These are phyloP conservation scores for Drosophila prosaltans DNA, from an alignment of 1,140 invertebrate genomes.

Conservation along the genomic window DNA sequence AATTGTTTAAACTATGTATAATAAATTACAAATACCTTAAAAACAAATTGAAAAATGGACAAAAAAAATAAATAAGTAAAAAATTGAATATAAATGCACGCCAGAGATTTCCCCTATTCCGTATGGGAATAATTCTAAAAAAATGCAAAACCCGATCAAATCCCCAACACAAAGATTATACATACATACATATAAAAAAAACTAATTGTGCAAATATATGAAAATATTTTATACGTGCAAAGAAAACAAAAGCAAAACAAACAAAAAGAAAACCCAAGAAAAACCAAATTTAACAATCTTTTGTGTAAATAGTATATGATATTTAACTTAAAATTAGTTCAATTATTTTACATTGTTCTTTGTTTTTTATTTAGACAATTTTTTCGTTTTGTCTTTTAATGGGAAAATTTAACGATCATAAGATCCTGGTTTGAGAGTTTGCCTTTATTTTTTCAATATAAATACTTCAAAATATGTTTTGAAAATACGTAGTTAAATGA, in stretches of 20 bases:
- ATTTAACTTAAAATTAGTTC: constrained; percentile 51
- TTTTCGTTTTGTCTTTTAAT: constrained; percentile 23
- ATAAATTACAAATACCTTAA: constrained; percentile 17
- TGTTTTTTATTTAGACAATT: not conserved
- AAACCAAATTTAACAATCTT: constrained; percentile 41
- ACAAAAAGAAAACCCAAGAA: constrained; percentile 37
- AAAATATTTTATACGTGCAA: constrained; percentile 75
- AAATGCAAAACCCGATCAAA: constrained; percentile 45
- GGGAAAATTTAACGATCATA: constrained; percentile 21
- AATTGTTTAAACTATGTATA: constrained; percentile 11
- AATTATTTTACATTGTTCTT: constrained; percentile 25
- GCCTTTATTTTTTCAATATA: constrained; percentile 61
- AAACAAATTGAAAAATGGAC: constrained; percentile 18
- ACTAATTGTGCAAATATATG: constrained; percentile 72
- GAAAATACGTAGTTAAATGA: constrained; percentile 78
- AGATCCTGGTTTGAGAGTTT: constrained; percentile 46
- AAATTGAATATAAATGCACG: constrained; percentile 52
- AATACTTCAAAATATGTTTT: constrained; percentile 61
- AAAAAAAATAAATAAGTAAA: constrained; percentile 19
- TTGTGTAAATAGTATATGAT: constrained; percentile 74
- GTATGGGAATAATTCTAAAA: constrained; percentile 45
- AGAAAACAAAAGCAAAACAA: constrained; percentile 59
- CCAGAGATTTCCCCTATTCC: constrained; percentile 61
- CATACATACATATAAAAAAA: constrained; percentile 12
- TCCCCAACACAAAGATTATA: constrained; percentile 40